phyloP scores from a whole-genome alignment of 1,140 invertebrate genomes.

The Zaprionus tsacasi region DNA sequence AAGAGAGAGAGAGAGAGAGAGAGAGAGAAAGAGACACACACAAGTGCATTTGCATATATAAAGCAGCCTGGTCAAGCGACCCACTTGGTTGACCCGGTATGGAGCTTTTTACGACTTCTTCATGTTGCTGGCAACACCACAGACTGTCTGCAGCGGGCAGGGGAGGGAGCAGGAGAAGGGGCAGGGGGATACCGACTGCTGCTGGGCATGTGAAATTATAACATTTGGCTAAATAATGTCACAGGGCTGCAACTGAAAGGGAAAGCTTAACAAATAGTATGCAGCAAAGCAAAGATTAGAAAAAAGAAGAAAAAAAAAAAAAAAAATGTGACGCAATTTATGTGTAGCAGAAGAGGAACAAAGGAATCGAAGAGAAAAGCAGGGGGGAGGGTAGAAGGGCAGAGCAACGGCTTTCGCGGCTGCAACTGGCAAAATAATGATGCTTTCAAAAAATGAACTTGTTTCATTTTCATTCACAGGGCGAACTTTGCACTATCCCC shows the following conservation, averaged over 20 bases:
- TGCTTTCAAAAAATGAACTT: slow-evolving; percentile 70
- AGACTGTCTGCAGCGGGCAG: slow-evolving; percentile 6
- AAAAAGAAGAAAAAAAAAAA: not conserved
- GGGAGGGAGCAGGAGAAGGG: not conserved
- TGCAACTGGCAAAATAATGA: slow-evolving; percentile 63
- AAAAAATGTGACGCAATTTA: slow-evolving; percentile 44
- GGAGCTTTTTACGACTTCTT: slow-evolving; percentile 70
- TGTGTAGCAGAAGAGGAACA: slow-evolving; percentile 6
- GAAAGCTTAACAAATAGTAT: slow-evolving; percentile 74
- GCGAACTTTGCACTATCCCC: slow-evolving; percentile 61
- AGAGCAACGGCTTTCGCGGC: slow-evolving; percentile 7
- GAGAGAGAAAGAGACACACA: not conserved
- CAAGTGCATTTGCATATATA: slow-evolving; percentile 10
- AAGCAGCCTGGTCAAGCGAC: slow-evolving; percentile 62
- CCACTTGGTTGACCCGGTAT: slow-evolving; percentile 71
- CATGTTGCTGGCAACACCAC: slow-evolving; percentile 43
- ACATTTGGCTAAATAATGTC: slow-evolving; percentile 67
- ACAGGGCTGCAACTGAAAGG: slow-evolving; percentile 66
- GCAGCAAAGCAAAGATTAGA: slow-evolving; percentile 67
- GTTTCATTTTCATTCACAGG: slow-evolving; percentile 44
- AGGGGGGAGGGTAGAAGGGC: too few species aligned
- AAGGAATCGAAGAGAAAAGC: not conserved
- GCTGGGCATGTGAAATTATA: slow-evolving; percentile 63
- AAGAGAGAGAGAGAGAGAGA: too few species aligned
- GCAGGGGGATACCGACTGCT: not conserved